These are phyloP conservation scores for Otus sunia DNA, from an alignment of 2,113 vertebrate genomes.

Conservation along the genomic window DNA sequence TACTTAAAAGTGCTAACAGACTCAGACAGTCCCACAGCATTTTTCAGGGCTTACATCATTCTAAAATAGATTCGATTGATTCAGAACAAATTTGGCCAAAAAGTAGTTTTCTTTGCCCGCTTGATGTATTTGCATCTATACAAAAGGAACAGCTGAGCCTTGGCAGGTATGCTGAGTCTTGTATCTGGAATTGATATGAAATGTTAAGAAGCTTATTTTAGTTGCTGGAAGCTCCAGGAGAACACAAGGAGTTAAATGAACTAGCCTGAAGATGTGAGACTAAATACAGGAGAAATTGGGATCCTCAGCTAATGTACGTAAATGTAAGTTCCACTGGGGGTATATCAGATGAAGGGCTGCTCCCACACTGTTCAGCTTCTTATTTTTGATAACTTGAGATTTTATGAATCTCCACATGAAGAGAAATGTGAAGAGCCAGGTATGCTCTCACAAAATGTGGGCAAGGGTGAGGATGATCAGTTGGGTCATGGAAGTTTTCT, in stretches of 20 bases:
- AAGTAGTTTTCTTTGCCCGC: background rate
- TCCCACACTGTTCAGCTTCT: background rate
- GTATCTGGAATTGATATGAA: background rate
- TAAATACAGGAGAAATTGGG: background rate
- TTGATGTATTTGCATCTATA: background rate
- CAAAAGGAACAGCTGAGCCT: background rate
- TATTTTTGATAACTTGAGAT: background rate
- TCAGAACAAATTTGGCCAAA: background rate
- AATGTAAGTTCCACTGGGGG: background rate
- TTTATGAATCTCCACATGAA: background rate
- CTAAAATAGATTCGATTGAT: background rate
- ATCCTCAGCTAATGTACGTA: background rate
- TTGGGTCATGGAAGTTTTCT: background rate
- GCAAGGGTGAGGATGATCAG: background rate
- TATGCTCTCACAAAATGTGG: background rate
- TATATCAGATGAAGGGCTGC: background rate
- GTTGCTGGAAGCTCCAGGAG: background rate
- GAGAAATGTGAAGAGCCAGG: background rate
- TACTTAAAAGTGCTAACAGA: background rate
- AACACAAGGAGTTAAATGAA: background rate
- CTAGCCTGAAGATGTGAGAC: background rate
- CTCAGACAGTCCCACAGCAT: background rate
- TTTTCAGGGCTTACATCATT: background rate
- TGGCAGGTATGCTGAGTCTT: background rate
- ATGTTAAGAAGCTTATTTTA: background rate